A percentile compares a stretch with the other conserved stretches of the same genome.
These are phyloP conservation scores for Pseudorectes ferrugineus DNA, from an alignment of 2,113 vertebrate species.

Conservation along the genomic window DNA sequence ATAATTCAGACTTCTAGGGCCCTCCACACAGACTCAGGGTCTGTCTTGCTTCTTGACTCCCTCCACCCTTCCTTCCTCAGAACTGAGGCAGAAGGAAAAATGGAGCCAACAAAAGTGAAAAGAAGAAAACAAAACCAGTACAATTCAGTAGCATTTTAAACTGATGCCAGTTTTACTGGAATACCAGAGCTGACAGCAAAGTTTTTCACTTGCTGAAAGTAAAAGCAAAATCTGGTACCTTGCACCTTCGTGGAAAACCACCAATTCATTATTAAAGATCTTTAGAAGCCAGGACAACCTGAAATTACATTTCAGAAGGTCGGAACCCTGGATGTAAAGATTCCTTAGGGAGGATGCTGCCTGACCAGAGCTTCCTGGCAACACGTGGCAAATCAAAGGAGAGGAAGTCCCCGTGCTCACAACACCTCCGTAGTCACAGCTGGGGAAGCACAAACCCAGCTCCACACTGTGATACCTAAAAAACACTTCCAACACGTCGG, in stretches of 20 bases:
- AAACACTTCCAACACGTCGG: not conserved
- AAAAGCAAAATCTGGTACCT: not conserved
- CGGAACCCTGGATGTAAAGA: not conserved
- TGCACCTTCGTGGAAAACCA: not conserved
- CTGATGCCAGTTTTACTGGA: not conserved
- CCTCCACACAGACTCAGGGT: not conserved
- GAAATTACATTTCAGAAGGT: not conserved
- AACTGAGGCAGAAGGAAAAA: not conserved
- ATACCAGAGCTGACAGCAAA: not conserved
- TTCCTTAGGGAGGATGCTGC: not conserved
- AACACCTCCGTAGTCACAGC: not conserved
- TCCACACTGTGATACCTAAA: not conserved
- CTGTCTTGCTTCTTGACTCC: not conserved
- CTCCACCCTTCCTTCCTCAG: not conserved
- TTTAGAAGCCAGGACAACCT: not conserved
- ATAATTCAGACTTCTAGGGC: constrained; percentile 5
- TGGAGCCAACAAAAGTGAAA: not conserved
- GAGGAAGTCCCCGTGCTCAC: not conserved
- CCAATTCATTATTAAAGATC: not conserved
- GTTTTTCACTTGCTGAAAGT: not conserved
- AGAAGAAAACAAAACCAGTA: not conserved
- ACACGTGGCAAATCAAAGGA: not conserved
- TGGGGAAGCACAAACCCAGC: not conserved
- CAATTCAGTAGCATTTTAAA: not conserved
- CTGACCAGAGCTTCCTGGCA: not conserved